phyloP scores from a whole-genome alignment of 2,113 vertebrate genomes.

The Vanacampus margaritifer region DNA sequence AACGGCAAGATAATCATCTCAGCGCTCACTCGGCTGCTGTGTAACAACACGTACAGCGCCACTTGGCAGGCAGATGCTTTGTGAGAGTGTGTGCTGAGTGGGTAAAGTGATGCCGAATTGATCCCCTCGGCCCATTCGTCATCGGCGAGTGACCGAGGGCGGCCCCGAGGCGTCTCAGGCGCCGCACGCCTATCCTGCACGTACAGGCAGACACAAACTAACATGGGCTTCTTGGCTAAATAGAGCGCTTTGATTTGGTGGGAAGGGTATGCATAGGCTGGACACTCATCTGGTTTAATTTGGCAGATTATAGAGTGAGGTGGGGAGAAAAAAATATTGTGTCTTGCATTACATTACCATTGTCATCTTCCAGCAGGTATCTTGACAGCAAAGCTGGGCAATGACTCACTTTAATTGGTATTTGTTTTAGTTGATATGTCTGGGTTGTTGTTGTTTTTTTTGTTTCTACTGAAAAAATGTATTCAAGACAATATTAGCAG shows the following conservation, averaged over 20 bases:
- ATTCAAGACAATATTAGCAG: not conserved
- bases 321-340: slow-evolving; percentile 3
- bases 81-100: slow-evolving; percentile 37
- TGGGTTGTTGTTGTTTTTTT: not conserved
- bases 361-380: not conserved
- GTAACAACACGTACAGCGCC: slow-evolving; percentile 52
- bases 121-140: slow-evolving; percentile 45
- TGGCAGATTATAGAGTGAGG: not conserved
- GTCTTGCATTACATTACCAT: not conserved
- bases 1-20: slow-evolving; percentile 55
- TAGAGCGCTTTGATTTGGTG: not conserved
- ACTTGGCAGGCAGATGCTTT: slow-evolving; percentile 39
- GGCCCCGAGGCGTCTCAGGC: slow-evolving; percentile 34
- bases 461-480: not conserved
- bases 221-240: slow-evolving; percentile 3
- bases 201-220: slow-evolving; percentile 8
- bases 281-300: slow-evolving; percentile 16
- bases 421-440: not conserved
- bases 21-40: slow-evolving; percentile 37
- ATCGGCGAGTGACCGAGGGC: slow-evolving; percentile 35
- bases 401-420: not conserved
- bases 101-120: slow-evolving; percentile 35
- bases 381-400: not conserved
- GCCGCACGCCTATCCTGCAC: slow-evolving; percentile 15
- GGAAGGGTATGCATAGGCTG: slow-evolving; percentile 8